These are phyloP conservation scores for Antechinus stuartii DNA, from an alignment of 2,113 vertebrate species.

Conservation along the genomic window DNA sequence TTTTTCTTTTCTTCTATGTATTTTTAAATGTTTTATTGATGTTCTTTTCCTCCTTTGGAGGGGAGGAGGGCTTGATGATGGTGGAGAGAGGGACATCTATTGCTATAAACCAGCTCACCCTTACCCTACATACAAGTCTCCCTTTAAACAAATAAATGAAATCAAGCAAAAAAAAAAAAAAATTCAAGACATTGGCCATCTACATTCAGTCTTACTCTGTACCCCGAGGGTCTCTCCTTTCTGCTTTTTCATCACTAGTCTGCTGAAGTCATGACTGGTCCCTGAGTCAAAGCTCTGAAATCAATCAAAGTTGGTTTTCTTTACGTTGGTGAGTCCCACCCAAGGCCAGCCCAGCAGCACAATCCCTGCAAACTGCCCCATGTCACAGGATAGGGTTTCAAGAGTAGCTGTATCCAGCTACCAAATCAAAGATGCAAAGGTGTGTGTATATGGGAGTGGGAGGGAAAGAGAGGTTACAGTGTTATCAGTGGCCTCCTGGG, in stretches of 20 bases:
- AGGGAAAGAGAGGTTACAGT: not conserved
- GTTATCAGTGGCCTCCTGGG: not conserved
- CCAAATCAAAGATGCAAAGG: not conserved
- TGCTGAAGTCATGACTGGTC: not conserved
- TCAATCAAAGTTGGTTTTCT: not conserved
- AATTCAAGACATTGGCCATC: not conserved
- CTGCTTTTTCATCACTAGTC: not conserved
- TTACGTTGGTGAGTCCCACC: not conserved
- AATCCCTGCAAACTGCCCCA: not conserved
- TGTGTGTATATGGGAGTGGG: not conserved
- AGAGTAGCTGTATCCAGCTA: not conserved
- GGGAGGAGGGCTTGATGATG: too few relatives aligned
- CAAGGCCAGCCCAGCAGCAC: not conserved
- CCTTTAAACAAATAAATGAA: not conserved
- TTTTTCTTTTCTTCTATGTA: not conserved
- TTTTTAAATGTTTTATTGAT: not conserved
- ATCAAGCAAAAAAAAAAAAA: not conserved
- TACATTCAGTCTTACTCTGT: not conserved
- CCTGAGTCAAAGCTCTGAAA: not conserved
- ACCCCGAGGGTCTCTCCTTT: not conserved
- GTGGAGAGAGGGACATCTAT: not conserved
- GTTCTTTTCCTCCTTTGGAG: not conserved
- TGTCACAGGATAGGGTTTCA: not conserved
- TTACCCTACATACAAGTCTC: not conserved
- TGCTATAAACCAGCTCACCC: not conserved